These are phyloP conservation scores for Ernsta delagoae DNA, from an alignment of 2,888 invertebrate genomes.

Conservation along the genomic window DNA sequence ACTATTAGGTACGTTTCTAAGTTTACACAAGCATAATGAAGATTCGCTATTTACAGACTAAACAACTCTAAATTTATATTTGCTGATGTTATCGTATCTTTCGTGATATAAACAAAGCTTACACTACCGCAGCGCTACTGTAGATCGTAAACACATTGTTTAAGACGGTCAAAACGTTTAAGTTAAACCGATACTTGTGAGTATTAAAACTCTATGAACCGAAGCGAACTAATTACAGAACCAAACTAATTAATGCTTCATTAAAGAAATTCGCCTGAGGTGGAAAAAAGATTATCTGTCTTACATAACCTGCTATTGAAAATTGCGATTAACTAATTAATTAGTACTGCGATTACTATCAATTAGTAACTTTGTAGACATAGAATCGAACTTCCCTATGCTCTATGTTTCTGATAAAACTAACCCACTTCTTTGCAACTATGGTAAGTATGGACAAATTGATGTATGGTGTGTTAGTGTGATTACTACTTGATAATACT, in stretches of 20 bases:
- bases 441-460: too few species aligned
- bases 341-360: too few species aligned
- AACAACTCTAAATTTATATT: conserved; percentile 21
- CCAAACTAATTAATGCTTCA: background rate
- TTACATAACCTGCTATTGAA: too few species aligned
- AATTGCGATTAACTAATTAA: too few species aligned
- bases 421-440: too few species aligned
- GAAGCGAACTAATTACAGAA: conserved; percentile 4
- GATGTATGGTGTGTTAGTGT: too few species aligned
- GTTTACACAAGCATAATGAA: conserved; percentile 2
- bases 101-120: background rate
- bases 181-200: conserved; percentile 4
- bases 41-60: background rate
- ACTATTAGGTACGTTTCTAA: background rate
- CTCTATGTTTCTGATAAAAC: too few species aligned
- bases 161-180: background rate
- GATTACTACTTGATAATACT: too few species aligned
- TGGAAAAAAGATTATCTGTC: conserved; percentile 9
- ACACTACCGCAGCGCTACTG: background rate
- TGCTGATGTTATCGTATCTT: conserved; percentile 9
- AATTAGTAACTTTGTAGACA: too few species aligned
- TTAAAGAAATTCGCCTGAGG: conserved; percentile 11
- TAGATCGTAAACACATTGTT: conserved; percentile 1
- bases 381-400: too few species aligned
- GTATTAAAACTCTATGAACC: background rate